Evolutionary conservation across 2,888 invertebrate genomes (phyloP).

Genomic region (Oxyteleia sp.): DNA sequence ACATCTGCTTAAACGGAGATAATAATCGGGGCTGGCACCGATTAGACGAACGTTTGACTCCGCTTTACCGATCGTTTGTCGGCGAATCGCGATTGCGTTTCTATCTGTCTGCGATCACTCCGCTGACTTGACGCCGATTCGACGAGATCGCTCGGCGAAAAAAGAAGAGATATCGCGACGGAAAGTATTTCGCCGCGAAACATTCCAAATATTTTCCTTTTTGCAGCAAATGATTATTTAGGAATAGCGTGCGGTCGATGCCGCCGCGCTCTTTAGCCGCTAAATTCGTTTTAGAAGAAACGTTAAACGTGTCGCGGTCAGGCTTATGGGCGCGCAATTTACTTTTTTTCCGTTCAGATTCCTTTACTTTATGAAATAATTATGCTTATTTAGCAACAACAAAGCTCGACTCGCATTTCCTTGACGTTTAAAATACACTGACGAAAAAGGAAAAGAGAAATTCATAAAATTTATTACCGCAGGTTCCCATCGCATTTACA

Average conservation of each 20-base stretch:
- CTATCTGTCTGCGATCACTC: slow-evolving; percentile 72
- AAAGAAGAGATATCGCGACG: slow-evolving; percentile 4
- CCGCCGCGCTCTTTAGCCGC: slow-evolving; percentile 13
- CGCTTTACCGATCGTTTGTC: slow-evolving; percentile 68
- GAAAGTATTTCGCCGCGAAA: slow-evolving; percentile 23
- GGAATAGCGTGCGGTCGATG: slow-evolving; percentile 14
- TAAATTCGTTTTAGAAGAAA: slow-evolving; percentile 22
- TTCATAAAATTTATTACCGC: slow-evolving; percentile 84
- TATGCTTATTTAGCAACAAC: slow-evolving; percentile 39
- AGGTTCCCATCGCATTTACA: slow-evolving; percentile 85
- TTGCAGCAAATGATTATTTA: slow-evolving; percentile 56
- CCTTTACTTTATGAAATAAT: slow-evolving; percentile 35
- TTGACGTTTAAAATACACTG: slow-evolving; percentile 31
- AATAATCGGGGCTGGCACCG: slow-evolving; percentile 79
- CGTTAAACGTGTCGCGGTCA: background rate
- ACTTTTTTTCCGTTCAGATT: slow-evolving; percentile 13
- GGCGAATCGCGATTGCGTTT: slow-evolving; percentile 72
- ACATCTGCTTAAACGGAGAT: slow-evolving; percentile 79
- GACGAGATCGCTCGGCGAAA: slow-evolving; percentile 56
- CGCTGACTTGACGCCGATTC: slow-evolving; percentile 66
- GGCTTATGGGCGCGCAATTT: background rate
- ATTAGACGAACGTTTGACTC: slow-evolving; percentile 76
- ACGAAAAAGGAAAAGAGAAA: slow-evolving; percentile 68
- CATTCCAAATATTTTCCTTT: slow-evolving; percentile 68
- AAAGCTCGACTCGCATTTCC: slow-evolving; percentile 45